Evolutionary conservation across 2,888 invertebrate species (phyloP).

Genomic region (Aelia acuminata): DNA sequence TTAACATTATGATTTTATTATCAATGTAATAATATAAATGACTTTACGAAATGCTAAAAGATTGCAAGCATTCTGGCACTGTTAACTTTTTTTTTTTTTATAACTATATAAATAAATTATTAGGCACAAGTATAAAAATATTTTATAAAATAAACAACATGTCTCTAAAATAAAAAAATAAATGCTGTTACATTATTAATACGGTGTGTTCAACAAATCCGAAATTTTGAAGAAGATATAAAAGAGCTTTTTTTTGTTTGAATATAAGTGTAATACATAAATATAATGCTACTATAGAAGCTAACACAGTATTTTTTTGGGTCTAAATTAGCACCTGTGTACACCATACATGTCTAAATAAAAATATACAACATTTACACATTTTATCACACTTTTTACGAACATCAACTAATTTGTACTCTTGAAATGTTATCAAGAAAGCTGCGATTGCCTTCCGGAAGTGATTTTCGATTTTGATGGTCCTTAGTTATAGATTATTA

Average conservation of each 20-base stretch:
- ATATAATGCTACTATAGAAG: slow-evolving; percentile 38
- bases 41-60: background rate
- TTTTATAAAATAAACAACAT: slow-evolving; percentile 42
- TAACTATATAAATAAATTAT: slow-evolving; percentile 32
- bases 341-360: background rate
- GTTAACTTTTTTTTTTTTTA: background rate
- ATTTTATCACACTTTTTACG: background rate
- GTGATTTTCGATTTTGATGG: slow-evolving; percentile 3
- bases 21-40: background rate
- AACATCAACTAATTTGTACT: slow-evolving; percentile 45
- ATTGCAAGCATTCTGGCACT: slow-evolving; percentile 25
- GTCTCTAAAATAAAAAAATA: slow-evolving; percentile 47
- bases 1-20: background rate
- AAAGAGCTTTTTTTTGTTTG: background rate
- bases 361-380: slow-evolving; percentile 12
- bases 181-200: slow-evolving; percentile 28
- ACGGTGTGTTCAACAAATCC: slow-evolving; percentile 23
- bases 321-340: slow-evolving; percentile 35
- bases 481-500: slow-evolving; percentile 39
- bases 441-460: background rate
- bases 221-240: slow-evolving; percentile 31
- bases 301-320: background rate
- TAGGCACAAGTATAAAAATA: slow-evolving; percentile 46
- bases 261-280: background rate
- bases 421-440: slow-evolving; percentile 1